Conservation (phyloP, 2,113 vertebrate genomes). For the Gavialis gangeticus region DNA sequence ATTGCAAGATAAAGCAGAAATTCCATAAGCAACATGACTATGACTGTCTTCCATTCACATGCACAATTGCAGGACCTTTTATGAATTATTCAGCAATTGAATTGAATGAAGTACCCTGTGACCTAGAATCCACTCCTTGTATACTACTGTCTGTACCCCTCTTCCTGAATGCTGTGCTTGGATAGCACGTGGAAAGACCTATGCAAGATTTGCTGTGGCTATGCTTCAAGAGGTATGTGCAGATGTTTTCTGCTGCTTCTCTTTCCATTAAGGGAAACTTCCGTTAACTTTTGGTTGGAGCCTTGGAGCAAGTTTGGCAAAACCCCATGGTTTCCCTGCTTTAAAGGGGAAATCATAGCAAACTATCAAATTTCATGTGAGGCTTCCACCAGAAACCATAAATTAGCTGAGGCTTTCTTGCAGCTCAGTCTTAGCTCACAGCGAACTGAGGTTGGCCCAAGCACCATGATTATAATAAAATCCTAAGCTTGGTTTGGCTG, state of each 20-base stretch:
- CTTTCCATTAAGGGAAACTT: not conserved
- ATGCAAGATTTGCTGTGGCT: not conserved
- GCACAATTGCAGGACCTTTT: not conserved
- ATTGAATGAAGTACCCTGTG: not conserved
- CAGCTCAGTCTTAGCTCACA: not conserved
- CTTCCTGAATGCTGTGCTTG: not conserved
- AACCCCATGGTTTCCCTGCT: not conserved
- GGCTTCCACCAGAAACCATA: conserved; percentile 4
- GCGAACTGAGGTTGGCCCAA: not conserved
- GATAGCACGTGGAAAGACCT: not conserved
- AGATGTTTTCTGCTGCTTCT: not conserved
- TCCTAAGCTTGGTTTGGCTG: not conserved
- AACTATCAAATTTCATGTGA: not conserved
- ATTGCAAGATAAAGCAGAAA: not conserved
- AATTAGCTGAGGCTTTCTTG: not conserved
- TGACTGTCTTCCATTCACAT: not conserved
- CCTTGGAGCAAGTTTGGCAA: not conserved
- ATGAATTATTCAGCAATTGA: not conserved
- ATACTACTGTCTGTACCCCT: not conserved
- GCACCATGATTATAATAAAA: not conserved
- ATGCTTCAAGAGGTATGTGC: not conserved
- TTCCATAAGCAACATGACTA: not conserved
- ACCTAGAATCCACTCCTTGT: not conserved
- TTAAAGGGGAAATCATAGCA: conserved; percentile 2
- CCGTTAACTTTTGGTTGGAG: not conserved